Conservation (phyloP, 2,888 invertebrate genomes). For the Pasiphila rectangulata region DNA sequence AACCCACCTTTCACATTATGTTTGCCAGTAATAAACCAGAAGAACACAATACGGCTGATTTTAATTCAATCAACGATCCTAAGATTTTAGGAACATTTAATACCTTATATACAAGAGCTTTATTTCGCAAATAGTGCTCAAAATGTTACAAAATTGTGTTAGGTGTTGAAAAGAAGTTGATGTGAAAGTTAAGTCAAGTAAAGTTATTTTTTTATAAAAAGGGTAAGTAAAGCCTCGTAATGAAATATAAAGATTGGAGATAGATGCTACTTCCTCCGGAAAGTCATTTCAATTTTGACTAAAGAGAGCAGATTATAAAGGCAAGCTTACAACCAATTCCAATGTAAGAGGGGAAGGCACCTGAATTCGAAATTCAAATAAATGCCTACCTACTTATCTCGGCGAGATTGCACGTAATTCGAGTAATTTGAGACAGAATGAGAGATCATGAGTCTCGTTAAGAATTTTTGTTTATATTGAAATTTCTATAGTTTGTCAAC, state of each 20-base stretch:
- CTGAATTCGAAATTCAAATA: slow-evolving; percentile 23
- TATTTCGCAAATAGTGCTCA: too few relatives aligned
- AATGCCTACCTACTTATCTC: slow-evolving; percentile 9
- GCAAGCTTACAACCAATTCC: slow-evolving; percentile 7
- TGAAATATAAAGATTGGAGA: background rate
- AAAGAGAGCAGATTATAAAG: slow-evolving; percentile 4
- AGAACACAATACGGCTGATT: too few relatives aligned
- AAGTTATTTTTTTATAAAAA: background rate
- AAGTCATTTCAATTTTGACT: background rate
- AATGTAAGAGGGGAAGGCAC: slow-evolving; percentile 1
- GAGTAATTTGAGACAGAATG: slow-evolving; percentile 28
- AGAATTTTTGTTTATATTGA: slow-evolving; percentile 23
- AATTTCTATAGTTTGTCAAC: background rate
- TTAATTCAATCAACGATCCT: too few relatives aligned
- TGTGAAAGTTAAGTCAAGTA: background rate
- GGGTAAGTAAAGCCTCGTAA: background rate
- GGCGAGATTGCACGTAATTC: slow-evolving; percentile 28
- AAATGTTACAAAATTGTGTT: too few relatives aligned
- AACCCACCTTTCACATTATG: too few relatives aligned
- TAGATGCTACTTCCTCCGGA: background rate
- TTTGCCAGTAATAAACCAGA: too few relatives aligned
- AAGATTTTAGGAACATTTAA: too few relatives aligned
- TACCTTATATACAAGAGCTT: too few relatives aligned
- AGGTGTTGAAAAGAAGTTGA: background rate
- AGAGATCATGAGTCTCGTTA: slow-evolving; percentile 30